These are phyloP conservation scores for Ichneumon xanthorius DNA, from an alignment of 2,888 invertebrate genomes.

Conservation along the genomic window DNA sequence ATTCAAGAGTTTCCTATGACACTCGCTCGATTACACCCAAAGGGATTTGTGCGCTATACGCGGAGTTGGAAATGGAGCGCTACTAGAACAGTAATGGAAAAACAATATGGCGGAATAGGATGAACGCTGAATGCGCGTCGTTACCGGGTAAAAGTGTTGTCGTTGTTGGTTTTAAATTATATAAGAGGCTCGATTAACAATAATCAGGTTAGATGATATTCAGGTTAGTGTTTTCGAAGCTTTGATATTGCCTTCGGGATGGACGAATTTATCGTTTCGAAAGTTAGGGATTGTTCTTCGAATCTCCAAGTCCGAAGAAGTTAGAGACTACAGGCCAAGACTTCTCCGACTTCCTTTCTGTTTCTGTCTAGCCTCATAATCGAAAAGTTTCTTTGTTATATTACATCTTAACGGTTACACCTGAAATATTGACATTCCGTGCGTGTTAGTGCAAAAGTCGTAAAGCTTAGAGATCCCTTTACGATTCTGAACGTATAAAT, in stretches of 20 bases:
- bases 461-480: slow-evolving; percentile 48
- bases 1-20: slow-evolving; percentile 30
- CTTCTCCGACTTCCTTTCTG: not conserved
- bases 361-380: not conserved
- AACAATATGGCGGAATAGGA: too few relatives aligned
- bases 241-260: not conserved
- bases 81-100: too few relatives aligned
- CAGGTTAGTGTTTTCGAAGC: not conserved
- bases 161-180: too few relatives aligned
- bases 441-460: slow-evolving; percentile 41
- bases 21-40: not conserved
- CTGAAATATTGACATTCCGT: not conserved
- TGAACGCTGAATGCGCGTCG: too few relatives aligned
- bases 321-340: not conserved
- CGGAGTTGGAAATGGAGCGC: too few relatives aligned
- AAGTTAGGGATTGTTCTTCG: slow-evolving; percentile 19
- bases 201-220: not conserved
- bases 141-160: too few relatives aligned
- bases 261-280: not conserved
- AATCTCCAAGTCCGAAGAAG: not conserved
- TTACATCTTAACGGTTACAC: not conserved
- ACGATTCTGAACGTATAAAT: slow-evolving; percentile 64
- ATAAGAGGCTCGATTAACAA: not conserved
- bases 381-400: not conserved
- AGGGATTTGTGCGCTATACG: too few relatives aligned